Evolutionary conservation across 2,888 invertebrate species (phyloP), one percentile per base, ranked within the genome.

Genomic region (Chrysolina oricalcia): DNA sequence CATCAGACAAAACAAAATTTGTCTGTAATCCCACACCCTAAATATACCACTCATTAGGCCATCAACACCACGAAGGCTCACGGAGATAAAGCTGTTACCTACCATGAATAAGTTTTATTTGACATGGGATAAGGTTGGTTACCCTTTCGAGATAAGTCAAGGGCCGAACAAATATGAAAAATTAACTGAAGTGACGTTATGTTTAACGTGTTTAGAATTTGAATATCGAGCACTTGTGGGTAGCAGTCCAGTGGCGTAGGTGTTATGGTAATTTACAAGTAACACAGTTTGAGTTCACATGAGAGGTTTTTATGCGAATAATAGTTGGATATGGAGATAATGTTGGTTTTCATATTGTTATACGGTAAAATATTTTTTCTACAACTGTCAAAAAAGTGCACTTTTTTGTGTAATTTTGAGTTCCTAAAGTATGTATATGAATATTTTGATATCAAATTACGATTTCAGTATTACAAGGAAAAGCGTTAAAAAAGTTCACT

Each of bases 131-230:
- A 53, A 53, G 19, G 68, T 53, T 68, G 15, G 40, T 15, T 53
- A 53, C 56, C 68, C 68, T 53, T 68, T 41, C 35, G 17, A 68
- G 68, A 68, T 68, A 68, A 68, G 53, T 53, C 41, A 50, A 53
- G 56, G 40, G 68, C 68, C 19, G 27, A 59, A 59, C n/a, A 59
- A 59, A 68, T 53, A 53, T 53, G 68, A 68, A 56, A 68, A 53
- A 56, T 56, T 19, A 53, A 59, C 21, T 40, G 40, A 68, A 68
- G 56, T 68, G 68, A 17, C 48, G 23, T 46, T 66, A 27, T 27
- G 17, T 53, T 13, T 10, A 17, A 27, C 41, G 41, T 68, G 68
- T 68, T 27, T 67, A 35, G 48, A 40, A 68, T 68, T 68, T 68
- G 40, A 68, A 68, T 68, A 68, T 67, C 46, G 35, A 50, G 56